Base-by-base conservation (phyloP, 2,888 invertebrate species). In the Dyspetes luteomarginatus region DNA sequence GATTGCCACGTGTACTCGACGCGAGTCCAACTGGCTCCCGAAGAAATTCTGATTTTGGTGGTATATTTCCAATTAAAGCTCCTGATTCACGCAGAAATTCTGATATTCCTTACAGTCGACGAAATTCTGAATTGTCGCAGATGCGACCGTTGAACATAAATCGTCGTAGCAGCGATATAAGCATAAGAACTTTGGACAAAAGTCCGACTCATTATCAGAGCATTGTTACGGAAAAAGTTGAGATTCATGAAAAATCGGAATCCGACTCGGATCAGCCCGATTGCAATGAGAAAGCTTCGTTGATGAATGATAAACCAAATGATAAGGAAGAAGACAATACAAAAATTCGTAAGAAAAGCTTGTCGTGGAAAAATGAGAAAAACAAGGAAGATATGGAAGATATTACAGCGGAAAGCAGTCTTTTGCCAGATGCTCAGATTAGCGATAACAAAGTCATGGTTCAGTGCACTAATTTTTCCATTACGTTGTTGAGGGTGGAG, bases 291-390 rank as follows among this genome's bases (percentile, higher is more conserved):
- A 91, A 90, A 67, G 90, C 88, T 0, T 88, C 91, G 2, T 75
- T 91, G 2, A 88, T 91, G 89, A 82, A 75, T 22, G 88, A 90
- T 3, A 89, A 88, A 56, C 69, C 81, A 0, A 87, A 85, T 36
- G 84, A 83, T 1, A 89, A 88, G 50, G 85, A 85, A 0, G 86
- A 88, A n/a, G 87, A 88, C 45, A 64, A 79, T 1, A 65, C 79
- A 3, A 89, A 88, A 73, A 48, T 62, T 12, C 85, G 90, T 3
- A 93, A 92, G 83, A 93, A 93, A 76, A 93, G 91, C 65, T 83
- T 93, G 19, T 91, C 92, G 0, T 93, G 93, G 93, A 92, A 92
- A 69, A 88, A 84, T 30, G 90, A 90, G 17, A 88, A 87, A 43
- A 87, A 83, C 28, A 88, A 86, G 30, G 88, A 88, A 60, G 88